Percentiles rank a stretch among this genome's conserved stretches.
phyloP scores from a whole-genome alignment of 2,888 invertebrate species.

The Mythimna pallens region DNA sequence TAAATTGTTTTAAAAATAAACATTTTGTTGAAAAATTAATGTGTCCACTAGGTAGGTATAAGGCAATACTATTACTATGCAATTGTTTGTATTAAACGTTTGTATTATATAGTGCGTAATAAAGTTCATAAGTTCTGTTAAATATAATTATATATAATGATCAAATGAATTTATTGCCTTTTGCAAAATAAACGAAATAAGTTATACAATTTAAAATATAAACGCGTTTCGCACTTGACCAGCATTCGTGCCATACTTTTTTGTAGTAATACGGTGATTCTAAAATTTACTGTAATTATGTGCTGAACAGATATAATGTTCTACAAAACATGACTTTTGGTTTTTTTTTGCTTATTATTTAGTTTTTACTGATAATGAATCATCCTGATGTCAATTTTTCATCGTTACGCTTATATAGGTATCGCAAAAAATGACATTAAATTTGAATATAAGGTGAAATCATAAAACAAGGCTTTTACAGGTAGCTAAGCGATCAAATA shows the following conservation, averaged over 20 bases:
- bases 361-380: slow-evolving; percentile 35
- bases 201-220: not conserved
- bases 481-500: not conserved
- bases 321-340: slow-evolving; percentile 7
- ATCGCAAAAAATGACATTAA: not conserved
- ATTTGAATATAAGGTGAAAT: not conserved
- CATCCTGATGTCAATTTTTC: not conserved
- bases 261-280: slow-evolving; percentile 8
- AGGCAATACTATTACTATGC: no score
- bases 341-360: slow-evolving; percentile 17
- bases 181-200: no score
- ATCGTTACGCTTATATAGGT: not conserved
- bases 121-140: no score
- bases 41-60: no score
- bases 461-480: not conserved
- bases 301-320: slow-evolving; percentile 34
- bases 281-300: slow-evolving; percentile 33
- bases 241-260: slow-evolving; percentile 6
- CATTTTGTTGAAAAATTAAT: no score
- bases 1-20: no score
- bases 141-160: not conserved
- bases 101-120: no score
- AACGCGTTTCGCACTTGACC: slow-evolving; percentile 27
- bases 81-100: no score
- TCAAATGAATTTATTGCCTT: not conserved